These are phyloP conservation scores for Sebastes flavidus DNA, from an alignment of 2,797 vertebrate species.

Conservation along the genomic window DNA sequence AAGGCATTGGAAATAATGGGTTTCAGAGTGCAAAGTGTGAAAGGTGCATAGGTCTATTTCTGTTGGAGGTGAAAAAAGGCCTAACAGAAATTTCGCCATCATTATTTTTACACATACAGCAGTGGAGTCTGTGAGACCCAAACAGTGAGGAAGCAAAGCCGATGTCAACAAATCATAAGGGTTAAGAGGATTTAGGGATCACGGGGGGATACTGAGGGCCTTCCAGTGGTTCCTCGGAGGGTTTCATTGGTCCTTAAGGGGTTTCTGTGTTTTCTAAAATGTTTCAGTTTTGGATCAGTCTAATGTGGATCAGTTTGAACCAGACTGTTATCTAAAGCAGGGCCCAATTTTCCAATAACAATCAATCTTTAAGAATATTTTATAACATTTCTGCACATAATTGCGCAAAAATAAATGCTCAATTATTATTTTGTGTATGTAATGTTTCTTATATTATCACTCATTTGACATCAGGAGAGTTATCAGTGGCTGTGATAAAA, in stretches of 20 bases:
- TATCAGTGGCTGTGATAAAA: not conserved
- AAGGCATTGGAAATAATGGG: no score
- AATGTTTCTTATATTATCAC: no score
- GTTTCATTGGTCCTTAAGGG: not conserved
- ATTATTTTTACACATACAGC: not conserved
- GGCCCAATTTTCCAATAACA: not conserved
- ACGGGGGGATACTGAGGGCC: not conserved
- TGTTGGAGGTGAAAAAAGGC: no score
- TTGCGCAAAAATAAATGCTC: accelerated
- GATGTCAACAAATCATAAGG: no score
- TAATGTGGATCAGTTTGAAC: not conserved
- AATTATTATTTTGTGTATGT: not conserved
- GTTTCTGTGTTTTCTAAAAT: not conserved
- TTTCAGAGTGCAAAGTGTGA: no score
- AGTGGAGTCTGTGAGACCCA: no score
- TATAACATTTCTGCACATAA: no score
- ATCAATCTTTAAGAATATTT: not conserved
- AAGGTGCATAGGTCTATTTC: accelerated
- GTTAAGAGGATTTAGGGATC: not conserved
- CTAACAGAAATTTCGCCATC: accelerated
- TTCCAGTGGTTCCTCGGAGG: not conserved
- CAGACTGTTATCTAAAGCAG: not conserved
- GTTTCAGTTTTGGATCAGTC: not conserved
- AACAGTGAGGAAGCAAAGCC: not conserved
- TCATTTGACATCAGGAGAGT: no score